Conservation (phyloP, 2,797 vertebrate species). For the Eidolon dupreanum region DNA sequence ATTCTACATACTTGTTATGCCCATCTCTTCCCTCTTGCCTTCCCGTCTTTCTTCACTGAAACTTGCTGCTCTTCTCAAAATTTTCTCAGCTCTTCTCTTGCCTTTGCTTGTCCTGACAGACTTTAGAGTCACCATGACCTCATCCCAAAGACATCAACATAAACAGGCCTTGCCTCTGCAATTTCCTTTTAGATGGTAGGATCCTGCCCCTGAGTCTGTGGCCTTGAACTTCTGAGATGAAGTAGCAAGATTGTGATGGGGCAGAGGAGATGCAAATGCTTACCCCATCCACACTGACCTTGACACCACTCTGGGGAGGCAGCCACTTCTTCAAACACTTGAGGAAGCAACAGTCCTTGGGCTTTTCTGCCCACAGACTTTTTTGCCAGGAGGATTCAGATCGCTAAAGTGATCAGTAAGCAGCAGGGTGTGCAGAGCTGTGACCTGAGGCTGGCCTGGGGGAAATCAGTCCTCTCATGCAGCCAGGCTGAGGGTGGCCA, state of each 20-base stretch:
- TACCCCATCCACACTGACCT: neutral
- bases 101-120: neutral
- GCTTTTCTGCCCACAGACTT: neutral
- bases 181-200: neutral
- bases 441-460: neutral
- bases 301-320: neutral
- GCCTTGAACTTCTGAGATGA: neutral
- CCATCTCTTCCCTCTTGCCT: neutral
- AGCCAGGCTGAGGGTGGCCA: neutral
- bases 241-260: neutral
- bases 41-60: neutral
- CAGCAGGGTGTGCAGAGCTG: neutral
- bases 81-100: neutral
- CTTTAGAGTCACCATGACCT: neutral
- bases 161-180: neutral
- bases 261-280: neutral
- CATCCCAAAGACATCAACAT: neutral
- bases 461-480: neutral
- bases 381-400: neutral
- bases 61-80: neutral
- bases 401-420: neutral
- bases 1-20: fast-evolving
- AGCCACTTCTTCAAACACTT: neutral
- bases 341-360: neutral
- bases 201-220: neutral